phyloP scores from a whole-genome alignment of 2,113 vertebrate genomes.

The Himantopus leucocephalus region DNA sequence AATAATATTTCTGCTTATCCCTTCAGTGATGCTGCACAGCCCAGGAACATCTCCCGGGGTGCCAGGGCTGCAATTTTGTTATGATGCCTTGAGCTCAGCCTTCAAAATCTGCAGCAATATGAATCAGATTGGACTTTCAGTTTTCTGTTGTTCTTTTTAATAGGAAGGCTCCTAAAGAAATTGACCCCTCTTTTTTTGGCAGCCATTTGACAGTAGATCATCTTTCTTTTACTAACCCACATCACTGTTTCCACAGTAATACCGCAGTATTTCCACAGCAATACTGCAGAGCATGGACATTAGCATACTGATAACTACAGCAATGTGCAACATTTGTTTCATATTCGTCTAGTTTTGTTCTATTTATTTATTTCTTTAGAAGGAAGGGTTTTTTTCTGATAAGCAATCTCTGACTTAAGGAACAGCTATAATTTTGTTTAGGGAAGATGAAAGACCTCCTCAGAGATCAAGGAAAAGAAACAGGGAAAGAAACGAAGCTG shows the following conservation, averaged over 20 bases:
- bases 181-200: conserved; percentile 25
- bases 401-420: conserved; percentile 57
- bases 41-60: not conserved
- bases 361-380: conserved; percentile 27
- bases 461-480: conserved; percentile 62
- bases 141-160: conserved; percentile 34
- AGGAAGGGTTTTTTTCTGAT: conserved; percentile 32
- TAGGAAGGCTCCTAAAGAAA: conserved; percentile 27
- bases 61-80: not conserved
- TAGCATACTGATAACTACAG: conserved; percentile 23
- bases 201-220: conserved; percentile 45
- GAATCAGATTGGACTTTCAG: not conserved
- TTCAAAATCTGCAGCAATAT: conserved; percentile 21
- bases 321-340: conserved; percentile 7
- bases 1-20: conserved; percentile 41
- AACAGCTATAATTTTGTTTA: conserved; percentile 58
- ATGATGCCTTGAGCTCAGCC: not conserved
- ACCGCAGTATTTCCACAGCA: conserved; percentile 10
- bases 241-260: conserved; percentile 61
- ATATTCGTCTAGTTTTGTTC: not conserved
- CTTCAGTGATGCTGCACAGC: not conserved
- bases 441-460: conserved; percentile 66
- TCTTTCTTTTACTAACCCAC: conserved; percentile 36
- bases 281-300: not conserved
- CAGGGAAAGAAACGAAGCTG: conserved; percentile 11